Evolutionary conservation across 1,140 invertebrate species (phyloP).

Genomic region (Manduca sexta): DNA sequence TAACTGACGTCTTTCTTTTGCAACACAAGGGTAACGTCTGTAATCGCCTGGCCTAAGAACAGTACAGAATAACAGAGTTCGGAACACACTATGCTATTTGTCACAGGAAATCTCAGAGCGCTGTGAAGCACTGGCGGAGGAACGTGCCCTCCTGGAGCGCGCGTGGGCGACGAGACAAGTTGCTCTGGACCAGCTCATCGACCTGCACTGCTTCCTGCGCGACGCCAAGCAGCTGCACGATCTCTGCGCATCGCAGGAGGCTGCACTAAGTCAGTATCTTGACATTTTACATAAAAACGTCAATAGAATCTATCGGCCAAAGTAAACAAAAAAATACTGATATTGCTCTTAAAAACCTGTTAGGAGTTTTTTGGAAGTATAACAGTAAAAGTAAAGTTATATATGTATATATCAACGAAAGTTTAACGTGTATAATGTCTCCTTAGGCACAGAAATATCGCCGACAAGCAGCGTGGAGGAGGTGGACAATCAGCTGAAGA

Average conservation of each 20-base stretch:
- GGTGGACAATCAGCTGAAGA: conserved; percentile 89
- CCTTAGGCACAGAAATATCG: conserved; percentile 60
- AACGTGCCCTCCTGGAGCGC: conserved; percentile 84
- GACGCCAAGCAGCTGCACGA: conserved; percentile 96
- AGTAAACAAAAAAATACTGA: no score
- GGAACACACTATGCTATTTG: no score
- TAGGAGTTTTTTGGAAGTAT: no score
- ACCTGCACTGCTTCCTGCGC: conserved; percentile 94
- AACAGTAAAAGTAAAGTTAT: no score
- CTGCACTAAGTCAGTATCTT: conserved; percentile 72
- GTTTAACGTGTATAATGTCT: neutral
- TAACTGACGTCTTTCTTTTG: no score
- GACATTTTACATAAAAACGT: neutral
- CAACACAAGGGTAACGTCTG: no score
- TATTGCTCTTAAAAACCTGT: no score
- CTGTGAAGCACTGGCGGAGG: conserved; percentile 83
- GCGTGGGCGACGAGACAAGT: conserved; percentile 94
- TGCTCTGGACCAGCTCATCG: conserved; percentile 94
- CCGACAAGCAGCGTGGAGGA: conserved; percentile 84
- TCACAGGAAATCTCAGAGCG: conserved; percentile 85
- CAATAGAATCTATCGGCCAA: no score
- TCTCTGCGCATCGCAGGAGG: conserved; percentile 91
- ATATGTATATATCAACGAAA: no score
- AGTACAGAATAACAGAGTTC: no score
- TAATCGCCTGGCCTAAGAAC: no score